Evolutionary conservation across 2,888 invertebrate genomes (phyloP).

Genomic region (Mactromeris polynyma): DNA sequence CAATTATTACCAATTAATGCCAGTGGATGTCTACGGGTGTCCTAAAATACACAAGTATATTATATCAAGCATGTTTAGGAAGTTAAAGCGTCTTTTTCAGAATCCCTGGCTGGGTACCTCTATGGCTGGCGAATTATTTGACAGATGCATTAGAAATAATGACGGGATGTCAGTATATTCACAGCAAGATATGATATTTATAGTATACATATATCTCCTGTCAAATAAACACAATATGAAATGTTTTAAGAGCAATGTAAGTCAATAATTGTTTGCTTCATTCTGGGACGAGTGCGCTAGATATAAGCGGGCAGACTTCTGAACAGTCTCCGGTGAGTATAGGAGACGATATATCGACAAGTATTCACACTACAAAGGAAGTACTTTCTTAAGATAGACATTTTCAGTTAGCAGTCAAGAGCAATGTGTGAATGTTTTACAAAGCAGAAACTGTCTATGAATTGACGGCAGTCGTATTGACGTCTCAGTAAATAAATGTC

Average conservation of each 20-base stretch:
- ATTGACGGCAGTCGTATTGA: not conserved
- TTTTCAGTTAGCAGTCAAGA: not conserved
- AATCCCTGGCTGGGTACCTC: not conserved
- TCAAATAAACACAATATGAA: not conserved
- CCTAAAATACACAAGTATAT: too few relatives aligned
- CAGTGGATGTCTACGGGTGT: too few relatives aligned
- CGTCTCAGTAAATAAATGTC: slow-evolving; percentile 6
- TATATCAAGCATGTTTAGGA: not conserved
- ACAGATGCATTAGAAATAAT: slow-evolving; percentile 8
- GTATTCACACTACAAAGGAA: not conserved
- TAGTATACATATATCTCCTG: not conserved
- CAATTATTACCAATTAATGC: too few relatives aligned
- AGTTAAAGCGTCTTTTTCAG: not conserved
- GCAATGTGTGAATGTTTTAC: not conserved
- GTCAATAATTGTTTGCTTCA: not conserved
- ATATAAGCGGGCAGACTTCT: not conserved
- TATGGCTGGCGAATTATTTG: not conserved
- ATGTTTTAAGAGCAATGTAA: slow-evolving; percentile 9
- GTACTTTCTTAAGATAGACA: slow-evolving; percentile 7
- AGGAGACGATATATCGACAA: slow-evolving; percentile 1
- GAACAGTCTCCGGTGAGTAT: not conserved
- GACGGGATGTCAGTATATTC: not conserved
- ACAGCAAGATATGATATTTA: slow-evolving; percentile 2
- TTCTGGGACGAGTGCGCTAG: not conserved
- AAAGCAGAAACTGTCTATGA: slow-evolving; percentile 7